These are phyloP conservation scores for Tenthredo distinguenda DNA, from an alignment of 2,888 invertebrate genomes.

Conservation along the genomic window DNA sequence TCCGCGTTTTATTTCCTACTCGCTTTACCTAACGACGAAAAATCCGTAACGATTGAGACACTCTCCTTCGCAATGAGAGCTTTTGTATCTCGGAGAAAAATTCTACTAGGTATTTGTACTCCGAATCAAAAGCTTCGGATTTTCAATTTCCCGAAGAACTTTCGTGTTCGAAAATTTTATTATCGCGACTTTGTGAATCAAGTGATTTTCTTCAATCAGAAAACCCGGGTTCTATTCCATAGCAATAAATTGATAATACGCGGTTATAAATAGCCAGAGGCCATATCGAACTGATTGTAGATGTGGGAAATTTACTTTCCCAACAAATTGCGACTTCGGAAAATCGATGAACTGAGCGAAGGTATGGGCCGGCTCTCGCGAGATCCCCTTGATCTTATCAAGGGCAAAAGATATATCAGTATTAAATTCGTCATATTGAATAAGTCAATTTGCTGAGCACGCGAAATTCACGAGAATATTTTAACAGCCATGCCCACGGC, in stretches of 20 bases:
- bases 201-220: neutral
- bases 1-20: neutral
- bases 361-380: neutral
- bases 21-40: neutral
- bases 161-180: neutral
- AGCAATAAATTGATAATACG: neutral
- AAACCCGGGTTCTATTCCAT: neutral
- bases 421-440: slow-evolving; percentile 1
- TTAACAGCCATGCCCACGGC: neutral
- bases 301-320: neutral
- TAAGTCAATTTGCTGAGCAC: neutral
- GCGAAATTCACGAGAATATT: neutral
- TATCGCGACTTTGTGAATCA: neutral
- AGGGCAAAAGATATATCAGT: neutral
- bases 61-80: neutral
- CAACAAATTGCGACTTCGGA: slow-evolving; percentile 3
- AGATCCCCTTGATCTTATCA: slow-evolving; percentile 18
- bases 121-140: neutral
- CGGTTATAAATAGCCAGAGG: neutral
- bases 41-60: neutral
- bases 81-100: neutral
- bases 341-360: neutral
- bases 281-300: neutral
- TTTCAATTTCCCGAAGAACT: neutral
- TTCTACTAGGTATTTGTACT: too few relatives aligned